A percentile compares a stretch with the other conserved stretches of the same genome.
Conservation (phyloP, 2,113 vertebrate genomes). For the Isurus oxyrinchus region DNA sequence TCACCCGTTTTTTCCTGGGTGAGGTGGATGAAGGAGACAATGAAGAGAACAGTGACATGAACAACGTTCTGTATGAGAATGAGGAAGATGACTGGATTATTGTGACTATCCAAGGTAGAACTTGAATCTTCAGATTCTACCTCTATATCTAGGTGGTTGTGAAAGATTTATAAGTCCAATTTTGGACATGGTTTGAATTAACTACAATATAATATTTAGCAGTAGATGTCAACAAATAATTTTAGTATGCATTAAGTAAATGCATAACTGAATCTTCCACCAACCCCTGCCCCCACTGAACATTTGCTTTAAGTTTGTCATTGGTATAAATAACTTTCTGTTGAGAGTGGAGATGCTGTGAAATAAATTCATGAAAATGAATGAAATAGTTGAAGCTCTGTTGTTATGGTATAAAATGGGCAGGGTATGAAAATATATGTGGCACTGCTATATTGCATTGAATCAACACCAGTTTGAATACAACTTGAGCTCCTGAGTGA, state of each 20-base stretch:
- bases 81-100: slow-evolving; percentile 64
- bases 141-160: not conserved
- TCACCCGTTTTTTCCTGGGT: slow-evolving; percentile 51
- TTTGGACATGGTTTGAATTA: not conserved
- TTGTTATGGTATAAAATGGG: too few species aligned
- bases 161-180: not conserved
- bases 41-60: slow-evolving; percentile 22
- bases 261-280: not conserved
- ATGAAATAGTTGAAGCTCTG: too few species aligned
- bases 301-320: not conserved
- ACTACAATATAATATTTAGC: not conserved
- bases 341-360: not conserved
- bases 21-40: slow-evolving; percentile 39
- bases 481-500: not conserved
- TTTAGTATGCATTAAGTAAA: not conserved
- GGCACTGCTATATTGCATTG: too few species aligned
- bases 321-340: not conserved
- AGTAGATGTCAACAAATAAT: not conserved
- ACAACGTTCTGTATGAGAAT: slow-evolving; percentile 50
- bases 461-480: not conserved
- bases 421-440: too few species aligned
- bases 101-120: slow-evolving; percentile 55
- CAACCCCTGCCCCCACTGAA: too few species aligned
- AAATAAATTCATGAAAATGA: not conserved
- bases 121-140: not conserved